These are phyloP conservation scores for Thelaira solivaga DNA, from an alignment of 2,888 invertebrate genomes.

Conservation along the genomic window DNA sequence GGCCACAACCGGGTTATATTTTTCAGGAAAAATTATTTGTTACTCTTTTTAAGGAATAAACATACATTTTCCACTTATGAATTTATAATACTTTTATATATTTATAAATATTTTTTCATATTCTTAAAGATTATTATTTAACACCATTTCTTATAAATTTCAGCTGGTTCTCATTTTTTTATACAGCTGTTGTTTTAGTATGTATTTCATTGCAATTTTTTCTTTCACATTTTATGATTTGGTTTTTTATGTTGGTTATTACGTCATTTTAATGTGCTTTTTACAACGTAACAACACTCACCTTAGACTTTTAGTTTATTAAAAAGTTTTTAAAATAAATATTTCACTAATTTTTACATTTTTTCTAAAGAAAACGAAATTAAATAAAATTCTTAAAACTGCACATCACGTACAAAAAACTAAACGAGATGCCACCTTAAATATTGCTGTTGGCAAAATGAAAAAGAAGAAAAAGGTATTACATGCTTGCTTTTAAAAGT, in stretches of 20 bases:
- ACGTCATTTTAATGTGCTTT: slow-evolving; percentile 43
- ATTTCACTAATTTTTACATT: slow-evolving; percentile 64
- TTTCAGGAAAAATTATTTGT: not conserved
- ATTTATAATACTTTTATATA: not conserved
- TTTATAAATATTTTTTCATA: not conserved
- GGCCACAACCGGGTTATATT: slow-evolving; percentile 31
- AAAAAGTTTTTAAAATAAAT: slow-evolving; percentile 58
- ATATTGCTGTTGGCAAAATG: not conserved
- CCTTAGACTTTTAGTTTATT: slow-evolving; percentile 59
- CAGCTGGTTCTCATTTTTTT: not conserved
- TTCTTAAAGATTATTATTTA: not conserved
- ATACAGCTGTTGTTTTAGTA: slow-evolving; percentile 60
- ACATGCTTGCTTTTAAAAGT: not conserved
- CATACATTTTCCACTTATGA: not conserved
- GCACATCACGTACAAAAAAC: slow-evolving; percentile 59
- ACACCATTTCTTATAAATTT: not conserved
- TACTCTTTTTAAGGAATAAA: slow-evolving; percentile 1
- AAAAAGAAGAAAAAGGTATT: not conserved
- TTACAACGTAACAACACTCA: slow-evolving; percentile 37
- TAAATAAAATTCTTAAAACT: slow-evolving; percentile 59
- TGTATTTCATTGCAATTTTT: slow-evolving; percentile 53
- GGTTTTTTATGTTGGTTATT: slow-evolving; percentile 40
- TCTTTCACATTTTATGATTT: slow-evolving; percentile 25
- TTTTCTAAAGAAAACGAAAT: slow-evolving; percentile 58
- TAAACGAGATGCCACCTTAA: slow-evolving; percentile 9